phyloP scores from a whole-genome alignment of 2,797 vertebrate species.

The Microctenopoma stevenorrisi region DNA sequence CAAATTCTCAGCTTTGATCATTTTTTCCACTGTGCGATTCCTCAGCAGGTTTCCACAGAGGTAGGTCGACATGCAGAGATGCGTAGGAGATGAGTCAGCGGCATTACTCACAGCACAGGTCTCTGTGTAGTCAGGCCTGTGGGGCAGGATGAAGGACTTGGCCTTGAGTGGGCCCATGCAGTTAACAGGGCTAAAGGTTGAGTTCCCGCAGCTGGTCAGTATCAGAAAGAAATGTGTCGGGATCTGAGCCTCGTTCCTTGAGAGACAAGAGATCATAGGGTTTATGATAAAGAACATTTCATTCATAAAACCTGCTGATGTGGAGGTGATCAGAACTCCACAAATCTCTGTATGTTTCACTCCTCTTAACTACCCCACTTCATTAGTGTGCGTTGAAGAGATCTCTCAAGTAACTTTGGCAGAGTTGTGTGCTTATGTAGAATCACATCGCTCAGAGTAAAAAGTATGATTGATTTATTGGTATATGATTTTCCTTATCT shows the following conservation, averaged over 20 bases:
- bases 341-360: too few species aligned
- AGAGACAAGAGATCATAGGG: constrained; percentile 17
- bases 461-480: too few species aligned
- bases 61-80: not conserved
- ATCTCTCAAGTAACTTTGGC: not conserved
- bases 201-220: constrained; percentile 89
- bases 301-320: too few species aligned
- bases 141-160: constrained; percentile 90
- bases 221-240: constrained; percentile 95
- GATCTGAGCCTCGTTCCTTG: constrained; percentile 74
- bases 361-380: too few species aligned
- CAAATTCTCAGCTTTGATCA: not conserved
- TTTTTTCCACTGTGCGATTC: constrained; percentile 1
- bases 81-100: not conserved
- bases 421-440: too few species aligned
- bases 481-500: too few species aligned
- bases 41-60: constrained; percentile 22
- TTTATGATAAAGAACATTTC: not conserved
- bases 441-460: too few species aligned
- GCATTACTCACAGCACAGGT: constrained; percentile 90
- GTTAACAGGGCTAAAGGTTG: constrained; percentile 58
- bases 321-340: too few species aligned
- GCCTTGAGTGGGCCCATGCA: constrained; percentile 83
- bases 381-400: too few species aligned
- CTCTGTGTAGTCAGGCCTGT: constrained; percentile 89